These are phyloP conservation scores for Bombus polaris DNA, from an alignment of 1,140 invertebrate genomes.

Conservation along the genomic window DNA sequence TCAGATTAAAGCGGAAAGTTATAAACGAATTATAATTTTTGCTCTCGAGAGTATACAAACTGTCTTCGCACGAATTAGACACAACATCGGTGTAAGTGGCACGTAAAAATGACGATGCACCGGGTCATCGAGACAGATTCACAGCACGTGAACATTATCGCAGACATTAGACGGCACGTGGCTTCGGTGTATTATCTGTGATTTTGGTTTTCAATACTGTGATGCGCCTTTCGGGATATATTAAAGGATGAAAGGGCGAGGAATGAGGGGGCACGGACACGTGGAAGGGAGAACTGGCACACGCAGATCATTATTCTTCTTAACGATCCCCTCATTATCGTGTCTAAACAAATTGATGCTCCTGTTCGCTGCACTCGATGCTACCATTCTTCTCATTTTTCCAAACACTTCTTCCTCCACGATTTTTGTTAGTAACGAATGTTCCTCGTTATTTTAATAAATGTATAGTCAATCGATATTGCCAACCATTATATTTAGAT, in stretches of 20 bases:
- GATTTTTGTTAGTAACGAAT: neutral
- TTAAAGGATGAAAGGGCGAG: constrained; percentile 46
- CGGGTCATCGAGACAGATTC: neutral
- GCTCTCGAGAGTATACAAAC: too few species aligned
- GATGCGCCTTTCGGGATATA: constrained; percentile 39
- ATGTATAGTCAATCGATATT: neutral
- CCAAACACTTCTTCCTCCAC: neutral
- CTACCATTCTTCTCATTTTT: neutral
- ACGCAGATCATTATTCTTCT: constrained; percentile 57
- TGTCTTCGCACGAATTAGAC: too few species aligned
- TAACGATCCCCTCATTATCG: constrained; percentile 77
- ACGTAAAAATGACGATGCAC: neutral
- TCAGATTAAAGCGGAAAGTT: neutral
- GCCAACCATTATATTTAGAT: neutral
- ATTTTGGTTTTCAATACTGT: constrained; percentile 59
- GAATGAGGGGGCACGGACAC: constrained; percentile 31
- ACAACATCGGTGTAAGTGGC: too few species aligned
- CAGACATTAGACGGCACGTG: constrained; percentile 67
- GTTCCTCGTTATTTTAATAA: neutral
- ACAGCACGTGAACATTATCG: constrained; percentile 47
- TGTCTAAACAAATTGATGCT: constrained; percentile 75
- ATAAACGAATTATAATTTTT: neutral
- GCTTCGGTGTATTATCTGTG: constrained; percentile 45
- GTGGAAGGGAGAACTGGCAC: constrained; percentile 56
- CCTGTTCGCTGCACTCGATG: constrained; percentile 40